These are phyloP conservation scores for Notamacropus eugenii DNA, from an alignment of 2,797 vertebrate species.

Conservation along the genomic window DNA sequence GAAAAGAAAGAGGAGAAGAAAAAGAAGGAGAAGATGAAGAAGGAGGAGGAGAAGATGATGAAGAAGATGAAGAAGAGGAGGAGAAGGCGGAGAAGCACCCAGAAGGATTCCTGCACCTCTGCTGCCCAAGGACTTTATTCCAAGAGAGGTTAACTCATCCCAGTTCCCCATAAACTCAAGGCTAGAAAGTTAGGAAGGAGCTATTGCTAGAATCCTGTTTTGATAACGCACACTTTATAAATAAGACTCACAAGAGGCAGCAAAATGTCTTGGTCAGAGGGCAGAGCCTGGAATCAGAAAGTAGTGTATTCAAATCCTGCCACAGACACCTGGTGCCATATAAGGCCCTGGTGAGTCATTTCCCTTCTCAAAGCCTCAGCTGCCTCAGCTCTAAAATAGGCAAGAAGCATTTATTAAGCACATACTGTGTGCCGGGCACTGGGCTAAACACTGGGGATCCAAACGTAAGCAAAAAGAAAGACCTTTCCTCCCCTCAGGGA, in stretches of 20 bases:
- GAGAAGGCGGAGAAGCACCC: background rate
- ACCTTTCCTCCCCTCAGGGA: background rate
- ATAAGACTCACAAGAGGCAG: background rate
- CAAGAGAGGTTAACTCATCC: background rate
- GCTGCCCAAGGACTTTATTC: background rate
- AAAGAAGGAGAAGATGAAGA: too few species aligned
- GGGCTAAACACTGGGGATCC: background rate
- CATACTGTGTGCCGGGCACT: background rate
- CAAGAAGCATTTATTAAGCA: background rate
- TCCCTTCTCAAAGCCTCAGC: background rate
- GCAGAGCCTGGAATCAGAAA: background rate
- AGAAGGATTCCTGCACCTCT: slow-evolving; percentile 15
- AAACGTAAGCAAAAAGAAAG: background rate
- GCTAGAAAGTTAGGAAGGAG: slow-evolving; percentile 1
- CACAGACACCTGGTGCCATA: background rate
- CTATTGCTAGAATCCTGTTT: background rate
- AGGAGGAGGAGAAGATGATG: too few species aligned
- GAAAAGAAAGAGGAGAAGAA: too few species aligned
- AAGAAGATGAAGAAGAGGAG: too few species aligned
- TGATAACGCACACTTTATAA: background rate
- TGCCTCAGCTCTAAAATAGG: background rate
- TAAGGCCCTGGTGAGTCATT: background rate
- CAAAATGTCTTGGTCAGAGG: background rate
- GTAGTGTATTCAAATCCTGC: background rate
- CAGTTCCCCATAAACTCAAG: background rate